Base-by-base conservation (phyloP, 2,888 invertebrate species). In the Luperina nickerlii region DNA sequence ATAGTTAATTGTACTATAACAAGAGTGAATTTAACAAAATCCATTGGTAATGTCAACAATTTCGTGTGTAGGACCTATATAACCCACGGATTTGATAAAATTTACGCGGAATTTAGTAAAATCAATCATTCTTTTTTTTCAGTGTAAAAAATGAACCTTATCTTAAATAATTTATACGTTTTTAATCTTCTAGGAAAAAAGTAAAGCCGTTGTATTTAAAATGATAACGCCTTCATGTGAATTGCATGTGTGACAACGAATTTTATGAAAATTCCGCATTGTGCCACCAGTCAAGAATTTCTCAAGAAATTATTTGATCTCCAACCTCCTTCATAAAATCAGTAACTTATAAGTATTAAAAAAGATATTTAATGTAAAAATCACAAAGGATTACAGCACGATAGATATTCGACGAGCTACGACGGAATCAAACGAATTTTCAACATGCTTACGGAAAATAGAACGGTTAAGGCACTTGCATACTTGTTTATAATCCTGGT, bases 371-470 rank as follows among this genome's bases (percentile, higher is more conserved):
- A 62, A 73, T 51, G 66, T 74, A 78, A 87, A 85, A 87, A 75
- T 76, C 79, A 77, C 81, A 79, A 80, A 84, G 66, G 79, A 79
- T 79, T 76, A 77, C 70, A 42, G 8, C 68, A 57, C 69, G 38
- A 74, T 78, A 82, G 76, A 78, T 84, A 84, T 82, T 73, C 74
- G 45, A 66, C 42, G 54, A 78, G 78, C 27, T 78, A 79, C 42
- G 68, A 75, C 70, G 83, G 78, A 88, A 87, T 90, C 88, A 86
- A 88, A 90, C 85, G 85, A 90, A 91, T 90, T 90, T 89, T 79
- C 86, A 74, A 83, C 87, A 76, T 85, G 83, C 86, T 91, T 82
- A 76, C 74, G 32, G 75, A 63, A 79, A 85, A 87, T 87, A 81
- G 82, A 81, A 83, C 63, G 74, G 7, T 83, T 83, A 82, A 70